Evolutionary conservation across 2,797 vertebrate genomes (phyloP).

Genomic region (Gymnoscopelus braueri): DNA sequence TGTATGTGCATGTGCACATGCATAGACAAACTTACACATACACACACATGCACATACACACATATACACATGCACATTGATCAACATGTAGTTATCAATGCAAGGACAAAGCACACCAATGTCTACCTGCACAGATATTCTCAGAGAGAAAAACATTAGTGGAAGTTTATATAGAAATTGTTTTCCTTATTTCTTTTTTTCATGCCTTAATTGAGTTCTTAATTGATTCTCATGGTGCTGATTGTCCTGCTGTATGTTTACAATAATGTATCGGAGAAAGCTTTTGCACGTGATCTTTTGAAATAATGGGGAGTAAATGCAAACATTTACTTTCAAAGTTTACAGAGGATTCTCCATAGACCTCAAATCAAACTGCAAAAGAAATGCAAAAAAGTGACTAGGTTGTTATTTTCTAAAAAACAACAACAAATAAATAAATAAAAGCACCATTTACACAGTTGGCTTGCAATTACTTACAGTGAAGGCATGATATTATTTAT

Average conservation of each 20-base stretch:
- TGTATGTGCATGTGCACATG: constrained; percentile 70
- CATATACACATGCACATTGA: constrained; percentile 44
- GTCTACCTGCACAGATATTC: constrained; percentile 77
- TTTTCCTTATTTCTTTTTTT: constrained; percentile 48
- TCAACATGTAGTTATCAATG: constrained; percentile 56
- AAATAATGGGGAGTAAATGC: constrained; percentile 43
- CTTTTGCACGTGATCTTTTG: constrained; percentile 48
- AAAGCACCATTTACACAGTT: constrained; percentile 50
- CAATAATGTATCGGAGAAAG: constrained; percentile 60
- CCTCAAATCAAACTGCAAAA: constrained; percentile 45
- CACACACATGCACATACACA: constrained; percentile 38
- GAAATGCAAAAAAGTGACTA: constrained; percentile 52
- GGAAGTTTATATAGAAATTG: constrained; percentile 33
- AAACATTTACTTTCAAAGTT: constrained; percentile 69
- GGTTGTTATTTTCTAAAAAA: constrained; percentile 32
- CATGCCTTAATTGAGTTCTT: constrained; percentile 76
- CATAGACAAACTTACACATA: constrained; percentile 33
- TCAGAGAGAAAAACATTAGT: constrained; percentile 65
- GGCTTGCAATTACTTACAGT: constrained; percentile 29
- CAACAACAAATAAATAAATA: too few species aligned
- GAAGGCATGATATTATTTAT: constrained; percentile 55
- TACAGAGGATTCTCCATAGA: constrained; percentile 55
- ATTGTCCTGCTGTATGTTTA: constrained; percentile 76
- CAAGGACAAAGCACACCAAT: constrained; percentile 76
- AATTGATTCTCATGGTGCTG: constrained; percentile 71